A percentile compares a stretch with the other conserved stretches of the same genome.
phyloP scores from a whole-genome alignment of 1,140 invertebrate genomes.

The Drosophila pandora region DNA sequence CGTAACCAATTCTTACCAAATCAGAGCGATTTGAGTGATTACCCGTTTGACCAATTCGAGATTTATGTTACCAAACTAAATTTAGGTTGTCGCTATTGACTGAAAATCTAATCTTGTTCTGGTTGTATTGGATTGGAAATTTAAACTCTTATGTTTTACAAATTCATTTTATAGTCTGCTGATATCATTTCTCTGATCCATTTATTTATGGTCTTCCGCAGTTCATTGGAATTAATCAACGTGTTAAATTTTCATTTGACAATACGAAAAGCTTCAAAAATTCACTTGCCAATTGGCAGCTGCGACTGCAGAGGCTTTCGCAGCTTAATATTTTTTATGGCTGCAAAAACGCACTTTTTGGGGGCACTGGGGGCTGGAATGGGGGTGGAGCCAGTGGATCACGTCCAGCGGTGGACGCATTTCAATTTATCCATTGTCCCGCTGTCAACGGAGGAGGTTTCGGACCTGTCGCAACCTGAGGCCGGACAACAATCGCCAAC shows the following conservation, averaged over 20 bases:
- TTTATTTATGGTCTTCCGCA: neutral
- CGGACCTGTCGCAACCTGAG: conserved; percentile 29
- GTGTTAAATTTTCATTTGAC: conserved; percentile 20
- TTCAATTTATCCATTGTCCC: conserved; percentile 53
- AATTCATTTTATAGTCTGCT: neutral
- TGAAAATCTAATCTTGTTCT: conserved; percentile 14
- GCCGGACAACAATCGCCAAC: conserved; percentile 57
- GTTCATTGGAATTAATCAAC: conserved; percentile 23
- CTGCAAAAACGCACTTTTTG: conserved; percentile 20
- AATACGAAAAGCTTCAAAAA: conserved; percentile 17
- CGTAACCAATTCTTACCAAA: conserved; percentile 58
- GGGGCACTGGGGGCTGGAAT: neutral
- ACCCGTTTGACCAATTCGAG: conserved; percentile 65
- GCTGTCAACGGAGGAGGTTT: conserved; percentile 43
- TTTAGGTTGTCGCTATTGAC: conserved; percentile 3
- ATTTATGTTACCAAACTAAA: conserved; percentile 54
- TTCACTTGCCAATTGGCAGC: conserved; percentile 4
- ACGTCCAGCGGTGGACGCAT: conserved; percentile 37
- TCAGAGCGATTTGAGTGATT: conserved; percentile 75
- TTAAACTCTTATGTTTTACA: neutral
- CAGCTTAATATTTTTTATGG: conserved; percentile 35
- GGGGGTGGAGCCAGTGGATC: conserved; percentile 22
- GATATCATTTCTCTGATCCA: neutral
- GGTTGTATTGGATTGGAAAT: conserved; percentile 1
- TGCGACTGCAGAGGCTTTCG: conserved; percentile 5